phyloP scores from a whole-genome alignment of 1,140 invertebrate genomes.

The Maconellicoccus hirsutus region DNA sequence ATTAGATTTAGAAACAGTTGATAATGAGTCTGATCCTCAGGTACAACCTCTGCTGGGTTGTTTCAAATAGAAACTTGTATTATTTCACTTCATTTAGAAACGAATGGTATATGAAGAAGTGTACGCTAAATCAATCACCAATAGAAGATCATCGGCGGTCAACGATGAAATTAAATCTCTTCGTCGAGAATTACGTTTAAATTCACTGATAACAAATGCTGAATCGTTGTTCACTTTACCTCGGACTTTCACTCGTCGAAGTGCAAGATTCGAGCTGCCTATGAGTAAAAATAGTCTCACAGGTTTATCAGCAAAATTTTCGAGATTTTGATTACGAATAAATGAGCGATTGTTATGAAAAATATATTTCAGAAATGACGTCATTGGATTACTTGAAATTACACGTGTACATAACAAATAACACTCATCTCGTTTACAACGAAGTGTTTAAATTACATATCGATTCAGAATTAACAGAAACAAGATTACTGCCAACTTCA shows the following conservation, averaged over 20 bases:
- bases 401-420: slow-evolving; percentile 46
- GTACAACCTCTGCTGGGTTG: slow-evolving; percentile 34
- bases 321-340: background rate
- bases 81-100: slow-evolving; percentile 22
- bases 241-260: slow-evolving; percentile 48
- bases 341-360: background rate
- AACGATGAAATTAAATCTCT: slow-evolving; percentile 20
- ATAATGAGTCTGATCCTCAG: slow-evolving; percentile 53
- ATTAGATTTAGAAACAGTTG: slow-evolving; percentile 50
- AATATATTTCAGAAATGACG: slow-evolving; percentile 38
- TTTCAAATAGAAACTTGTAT: background rate
- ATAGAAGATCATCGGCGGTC: background rate
- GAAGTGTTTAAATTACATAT: slow-evolving; percentile 41
- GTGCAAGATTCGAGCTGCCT: slow-evolving; percentile 50
- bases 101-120: slow-evolving; percentile 26
- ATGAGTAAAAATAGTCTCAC: slow-evolving; percentile 44
- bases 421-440: slow-evolving; percentile 48
- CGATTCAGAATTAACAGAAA: slow-evolving; percentile 28
- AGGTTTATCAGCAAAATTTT: slow-evolving; percentile 34
- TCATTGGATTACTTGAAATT: slow-evolving; percentile 49
- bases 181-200: slow-evolving; percentile 2
- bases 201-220: slow-evolving; percentile 33
- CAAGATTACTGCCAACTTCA: background rate
- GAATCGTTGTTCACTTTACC: slow-evolving; percentile 46
- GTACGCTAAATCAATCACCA: background rate